Evolutionary conservation across 2,113 vertebrate genomes (phyloP).

Genomic region (Poicephalus gulielmi): DNA sequence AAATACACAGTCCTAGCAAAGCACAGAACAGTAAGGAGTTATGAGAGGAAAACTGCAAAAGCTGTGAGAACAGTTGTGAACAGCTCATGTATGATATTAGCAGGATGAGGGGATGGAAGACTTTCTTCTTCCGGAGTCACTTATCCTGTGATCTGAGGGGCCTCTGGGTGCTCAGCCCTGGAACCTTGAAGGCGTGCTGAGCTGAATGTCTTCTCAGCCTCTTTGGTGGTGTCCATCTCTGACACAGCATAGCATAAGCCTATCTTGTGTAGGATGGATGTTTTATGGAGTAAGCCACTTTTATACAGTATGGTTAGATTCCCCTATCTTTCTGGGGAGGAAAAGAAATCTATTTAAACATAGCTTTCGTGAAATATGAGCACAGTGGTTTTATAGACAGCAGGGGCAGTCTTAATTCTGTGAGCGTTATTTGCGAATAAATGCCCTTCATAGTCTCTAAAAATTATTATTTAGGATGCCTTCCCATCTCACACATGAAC

Average conservation of each 20-base stretch:
- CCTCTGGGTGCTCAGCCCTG: background rate
- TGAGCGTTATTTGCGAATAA: constrained; percentile 67
- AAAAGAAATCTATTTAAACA: background rate
- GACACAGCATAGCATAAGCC: background rate
- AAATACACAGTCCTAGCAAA: background rate
- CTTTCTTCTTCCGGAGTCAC: fast-evolving
- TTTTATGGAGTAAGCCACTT: background rate
- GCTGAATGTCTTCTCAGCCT: background rate
- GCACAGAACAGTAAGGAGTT: background rate
- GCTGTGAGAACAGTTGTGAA: fast-evolving
- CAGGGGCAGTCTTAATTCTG: constrained; percentile 15
- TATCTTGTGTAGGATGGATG: background rate
- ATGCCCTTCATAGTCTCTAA: constrained; percentile 47
- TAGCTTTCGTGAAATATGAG: background rate
- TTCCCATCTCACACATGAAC: constrained; percentile 66
- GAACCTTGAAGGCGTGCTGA: fast-evolving
- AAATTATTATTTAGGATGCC: constrained; percentile 64
- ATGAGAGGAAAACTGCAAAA: fast-evolving
- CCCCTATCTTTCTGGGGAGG: background rate
- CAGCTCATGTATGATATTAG: fast-evolving
- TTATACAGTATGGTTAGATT: background rate
- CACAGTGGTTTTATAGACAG: background rate
- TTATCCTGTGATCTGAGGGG: fast-evolving
- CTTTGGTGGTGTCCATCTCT: fast-evolving
- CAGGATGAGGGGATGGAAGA: background rate